Base-by-base conservation (phyloP, 2,888 invertebrate species). In the Leucozona laternaria region DNA sequence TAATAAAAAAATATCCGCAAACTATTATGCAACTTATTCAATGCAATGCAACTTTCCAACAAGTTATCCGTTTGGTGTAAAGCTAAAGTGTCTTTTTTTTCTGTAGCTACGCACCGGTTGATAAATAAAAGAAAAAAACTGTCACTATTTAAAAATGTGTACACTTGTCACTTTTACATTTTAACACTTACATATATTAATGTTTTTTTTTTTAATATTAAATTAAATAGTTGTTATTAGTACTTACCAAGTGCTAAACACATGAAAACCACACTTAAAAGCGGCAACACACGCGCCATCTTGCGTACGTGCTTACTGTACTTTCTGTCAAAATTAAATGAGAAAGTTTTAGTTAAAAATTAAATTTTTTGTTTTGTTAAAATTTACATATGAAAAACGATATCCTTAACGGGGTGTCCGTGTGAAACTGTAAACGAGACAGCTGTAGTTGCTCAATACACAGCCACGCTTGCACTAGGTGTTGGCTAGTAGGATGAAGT, bases 401-500 rank as follows among this genome's bases (percentile, higher is more conserved):
- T 88, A 88, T 76, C 76, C 76, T 80, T 58, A 71, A 79, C 79
- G 77, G 76, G 72, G 73, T 88, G 80, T 81, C 88, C 84, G 81
- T 79, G 86, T 82, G 58, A 71, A 70, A 79, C 75, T 81, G 62
- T 79, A 85, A 88, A 88, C 71, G 86, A 86, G 89, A 89, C 89
- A 89, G 89, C 90, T 89, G 90, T 90, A 92, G 91, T 92, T 91
- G 90, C 90, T 90, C 91, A 90, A 91, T 91, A 92, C 91, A 92
- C 92, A 91, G 92, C 91, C 92, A 92, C 91, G 91, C 90, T 92
- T 91, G 92, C 91, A 93, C 93, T 93, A 93, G 92, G 92, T 93
- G 93, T 92, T 92, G 92, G 91, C 91, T 90, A 89, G 89, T 89
- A 89, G 89, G 90, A 90, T 90, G 91, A 90, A 91, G 92, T 92